phyloP scores from a whole-genome alignment of 1,140 invertebrate species.

The Ceratina australensis region DNA sequence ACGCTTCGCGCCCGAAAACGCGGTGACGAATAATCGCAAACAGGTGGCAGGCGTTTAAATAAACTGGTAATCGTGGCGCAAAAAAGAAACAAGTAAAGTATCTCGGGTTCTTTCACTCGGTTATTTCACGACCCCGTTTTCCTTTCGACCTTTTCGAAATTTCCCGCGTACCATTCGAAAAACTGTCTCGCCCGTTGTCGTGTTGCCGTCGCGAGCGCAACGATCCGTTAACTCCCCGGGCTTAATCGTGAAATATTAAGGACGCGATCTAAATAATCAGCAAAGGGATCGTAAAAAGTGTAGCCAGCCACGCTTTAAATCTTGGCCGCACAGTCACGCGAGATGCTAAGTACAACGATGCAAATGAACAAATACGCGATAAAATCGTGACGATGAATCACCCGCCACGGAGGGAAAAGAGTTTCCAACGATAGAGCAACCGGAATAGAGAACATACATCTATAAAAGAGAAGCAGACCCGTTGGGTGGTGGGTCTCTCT shows the following conservation, averaged over 20 bases:
- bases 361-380: conserved; percentile 2
- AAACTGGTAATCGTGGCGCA: background rate
- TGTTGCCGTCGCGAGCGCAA: background rate
- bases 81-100: background rate
- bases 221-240: background rate
- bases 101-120: too few relatives aligned
- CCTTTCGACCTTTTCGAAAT: background rate
- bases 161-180: background rate
- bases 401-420: background rate
- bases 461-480: too few relatives aligned
- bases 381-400: conserved; percentile 9
- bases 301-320: background rate
- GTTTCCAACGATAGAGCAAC: background rate
- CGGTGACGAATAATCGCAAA: conserved; percentile 37
- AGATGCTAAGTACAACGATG: background rate
- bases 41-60: conserved; percentile 28
- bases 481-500: too few relatives aligned
- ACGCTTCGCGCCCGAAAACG: conserved; percentile 14
- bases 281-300: background rate
- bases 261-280: background rate
- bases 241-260: background rate
- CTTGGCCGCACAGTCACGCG: conserved; percentile 2
- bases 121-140: too few relatives aligned
- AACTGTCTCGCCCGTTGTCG: background rate
- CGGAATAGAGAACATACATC: too few relatives aligned